Evolutionary conservation across 2,888 invertebrate species (phyloP).

Genomic region (Synergus gifuensis): DNA sequence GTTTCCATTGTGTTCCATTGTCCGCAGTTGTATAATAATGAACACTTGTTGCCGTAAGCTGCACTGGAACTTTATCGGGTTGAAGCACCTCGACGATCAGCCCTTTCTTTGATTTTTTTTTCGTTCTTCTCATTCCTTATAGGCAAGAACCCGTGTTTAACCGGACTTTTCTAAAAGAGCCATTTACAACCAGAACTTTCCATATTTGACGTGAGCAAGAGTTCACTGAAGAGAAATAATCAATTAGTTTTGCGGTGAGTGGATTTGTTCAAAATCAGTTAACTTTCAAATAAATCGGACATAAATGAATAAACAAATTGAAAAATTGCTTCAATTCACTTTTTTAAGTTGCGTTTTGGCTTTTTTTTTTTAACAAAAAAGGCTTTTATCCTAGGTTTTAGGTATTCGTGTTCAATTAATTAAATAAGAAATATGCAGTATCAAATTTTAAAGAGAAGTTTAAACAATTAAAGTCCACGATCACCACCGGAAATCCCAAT

Average conservation of each 20-base stretch:
- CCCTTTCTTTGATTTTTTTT: background rate
- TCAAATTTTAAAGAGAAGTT: background rate
- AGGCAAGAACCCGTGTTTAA: conserved; percentile 30
- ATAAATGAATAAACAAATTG: too few species aligned
- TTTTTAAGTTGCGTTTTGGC: too few species aligned
- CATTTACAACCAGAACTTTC: background rate
- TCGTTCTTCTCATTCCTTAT: conserved; percentile 17
- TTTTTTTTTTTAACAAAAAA: too few species aligned
- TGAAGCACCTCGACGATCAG: conserved; percentile 34
- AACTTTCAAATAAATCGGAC: background rate
- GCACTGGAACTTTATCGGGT: conserved; percentile 32
- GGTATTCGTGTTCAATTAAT: too few species aligned
- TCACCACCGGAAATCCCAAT: too few species aligned
- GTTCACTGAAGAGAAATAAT: background rate
- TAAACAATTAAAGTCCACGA: background rate
- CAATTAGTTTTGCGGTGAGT: background rate
- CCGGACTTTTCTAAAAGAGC: conserved; percentile 20
- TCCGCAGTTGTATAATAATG: conserved; percentile 37
- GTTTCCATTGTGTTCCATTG: conserved; percentile 42
- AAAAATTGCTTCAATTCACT: too few species aligned
- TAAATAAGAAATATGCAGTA: background rate
- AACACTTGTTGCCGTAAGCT: conserved; percentile 38
- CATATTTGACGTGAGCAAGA: background rate
- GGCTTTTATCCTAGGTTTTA: too few species aligned
- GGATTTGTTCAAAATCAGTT: background rate